Conservation (phyloP, 2,797 vertebrate genomes). For the Amniataba percoides region DNA sequence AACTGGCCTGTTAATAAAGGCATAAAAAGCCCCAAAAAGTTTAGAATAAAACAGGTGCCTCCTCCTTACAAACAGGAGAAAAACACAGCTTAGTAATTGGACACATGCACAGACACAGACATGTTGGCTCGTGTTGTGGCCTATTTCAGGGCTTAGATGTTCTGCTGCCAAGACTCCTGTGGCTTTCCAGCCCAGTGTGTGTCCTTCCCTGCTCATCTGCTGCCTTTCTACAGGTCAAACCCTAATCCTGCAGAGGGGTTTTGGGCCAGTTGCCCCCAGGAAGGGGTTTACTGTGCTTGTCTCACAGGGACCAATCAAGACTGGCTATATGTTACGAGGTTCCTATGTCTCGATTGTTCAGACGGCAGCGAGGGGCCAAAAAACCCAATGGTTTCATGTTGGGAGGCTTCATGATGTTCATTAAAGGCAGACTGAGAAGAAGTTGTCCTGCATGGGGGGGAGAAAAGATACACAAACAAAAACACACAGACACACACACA, state of each 20-base stretch:
- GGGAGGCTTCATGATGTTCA: constrained; percentile 44
- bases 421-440: constrained; percentile 48
- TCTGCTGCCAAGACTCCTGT: constrained; percentile 72
- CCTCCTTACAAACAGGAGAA: constrained; percentile 49
- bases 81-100: constrained; percentile 66
- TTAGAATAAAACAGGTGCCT: constrained; percentile 54
- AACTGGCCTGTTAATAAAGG: constrained; percentile 40
- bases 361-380: not conserved
- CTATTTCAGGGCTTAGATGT: constrained; percentile 74
- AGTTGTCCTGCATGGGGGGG: constrained; percentile 42
- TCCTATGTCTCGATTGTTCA: constrained; percentile 45
- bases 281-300: constrained; percentile 64
- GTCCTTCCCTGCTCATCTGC: constrained; percentile 77
- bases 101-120: constrained; percentile 60
- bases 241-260: constrained; percentile 72
- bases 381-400: constrained; percentile 20
- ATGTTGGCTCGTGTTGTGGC: constrained; percentile 59
- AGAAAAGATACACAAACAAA: not conserved
- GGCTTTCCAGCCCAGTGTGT: constrained; percentile 74
- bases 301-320: constrained; percentile 81
- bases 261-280: constrained; percentile 55
- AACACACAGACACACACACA: not conserved
- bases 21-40: constrained; percentile 23
- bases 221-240: constrained; percentile 72
- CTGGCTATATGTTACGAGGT: constrained; percentile 44